Conservation (phyloP, 2,797 vertebrate species). For the Leuciscus waleckii region DNA sequence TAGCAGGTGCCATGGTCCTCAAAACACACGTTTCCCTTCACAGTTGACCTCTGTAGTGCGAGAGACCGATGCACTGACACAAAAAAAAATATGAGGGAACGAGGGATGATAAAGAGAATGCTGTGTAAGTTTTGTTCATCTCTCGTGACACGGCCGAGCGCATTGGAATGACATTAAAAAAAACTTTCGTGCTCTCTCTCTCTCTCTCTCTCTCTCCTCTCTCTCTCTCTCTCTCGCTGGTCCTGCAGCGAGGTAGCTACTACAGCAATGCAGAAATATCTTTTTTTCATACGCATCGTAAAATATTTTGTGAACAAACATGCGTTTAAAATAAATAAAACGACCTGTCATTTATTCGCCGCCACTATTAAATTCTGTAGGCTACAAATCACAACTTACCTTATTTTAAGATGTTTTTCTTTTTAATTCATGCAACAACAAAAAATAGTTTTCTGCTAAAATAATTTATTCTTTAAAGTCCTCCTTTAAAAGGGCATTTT, state of each 20-base stretch:
- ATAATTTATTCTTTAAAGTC: neutral
- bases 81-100: neutral
- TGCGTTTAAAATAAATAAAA: neutral
- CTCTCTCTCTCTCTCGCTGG: neutral
- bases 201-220: neutral
- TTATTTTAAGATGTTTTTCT: neutral
- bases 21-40: neutral
- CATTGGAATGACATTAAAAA: conserved; percentile 48
- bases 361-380: neutral
- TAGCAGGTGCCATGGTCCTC: conserved; percentile 29
- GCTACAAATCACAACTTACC: neutral
- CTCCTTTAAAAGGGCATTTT: conserved; percentile 12
- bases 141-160: conserved; percentile 26
- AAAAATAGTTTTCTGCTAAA: neutral
- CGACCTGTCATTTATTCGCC: neutral
- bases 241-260: neutral
- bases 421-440: neutral
- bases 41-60: conserved; percentile 8
- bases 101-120: neutral
- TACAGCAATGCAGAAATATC: neutral
- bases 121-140: conserved; percentile 41
- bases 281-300: neutral
- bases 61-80: neutral
- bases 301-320: neutral
- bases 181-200: conserved; percentile 8